phyloP scores from a whole-genome alignment of 2,888 invertebrate genomes.

The Volucella inflata region DNA sequence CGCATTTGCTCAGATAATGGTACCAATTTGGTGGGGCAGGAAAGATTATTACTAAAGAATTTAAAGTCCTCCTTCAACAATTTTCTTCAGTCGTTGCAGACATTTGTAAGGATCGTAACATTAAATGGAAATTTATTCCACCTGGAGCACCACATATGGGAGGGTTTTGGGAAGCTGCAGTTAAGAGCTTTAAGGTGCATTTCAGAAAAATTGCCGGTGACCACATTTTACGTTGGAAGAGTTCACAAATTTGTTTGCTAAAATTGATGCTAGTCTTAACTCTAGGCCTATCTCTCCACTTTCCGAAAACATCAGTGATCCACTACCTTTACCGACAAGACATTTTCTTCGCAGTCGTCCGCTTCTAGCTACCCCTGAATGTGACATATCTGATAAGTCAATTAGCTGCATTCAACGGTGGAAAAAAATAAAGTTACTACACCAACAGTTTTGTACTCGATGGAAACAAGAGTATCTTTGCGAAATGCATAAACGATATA shows the following conservation, averaged over 20 bases:
- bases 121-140: constrained; percentile 29
- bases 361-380: constrained; percentile 28
- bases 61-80: not conserved
- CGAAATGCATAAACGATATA: too few relatives aligned
- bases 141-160: constrained; percentile 16
- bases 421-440: constrained; percentile 20
- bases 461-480: too few relatives aligned
- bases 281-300: too few relatives aligned
- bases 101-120: not conserved
- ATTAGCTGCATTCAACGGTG: constrained; percentile 1
- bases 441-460: too few relatives aligned
- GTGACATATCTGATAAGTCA: constrained; percentile 13
- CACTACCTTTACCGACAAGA: too few relatives aligned
- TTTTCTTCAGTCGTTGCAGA: not conserved
- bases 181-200: too few relatives aligned
- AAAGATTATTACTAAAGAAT: constrained; percentile 6
- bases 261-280: constrained; percentile 25
- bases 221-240: constrained; percentile 38
- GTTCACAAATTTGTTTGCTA: constrained; percentile 27
- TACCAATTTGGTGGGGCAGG: too few relatives aligned
- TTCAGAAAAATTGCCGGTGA: not conserved
- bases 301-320: too few relatives aligned
- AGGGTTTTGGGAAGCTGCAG: too few relatives aligned
- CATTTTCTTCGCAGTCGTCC: constrained; percentile 39
- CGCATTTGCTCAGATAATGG: too few relatives aligned